phyloP scores from a whole-genome alignment of 2,797 vertebrate species.

The Rhinichthys osculus region DNA sequence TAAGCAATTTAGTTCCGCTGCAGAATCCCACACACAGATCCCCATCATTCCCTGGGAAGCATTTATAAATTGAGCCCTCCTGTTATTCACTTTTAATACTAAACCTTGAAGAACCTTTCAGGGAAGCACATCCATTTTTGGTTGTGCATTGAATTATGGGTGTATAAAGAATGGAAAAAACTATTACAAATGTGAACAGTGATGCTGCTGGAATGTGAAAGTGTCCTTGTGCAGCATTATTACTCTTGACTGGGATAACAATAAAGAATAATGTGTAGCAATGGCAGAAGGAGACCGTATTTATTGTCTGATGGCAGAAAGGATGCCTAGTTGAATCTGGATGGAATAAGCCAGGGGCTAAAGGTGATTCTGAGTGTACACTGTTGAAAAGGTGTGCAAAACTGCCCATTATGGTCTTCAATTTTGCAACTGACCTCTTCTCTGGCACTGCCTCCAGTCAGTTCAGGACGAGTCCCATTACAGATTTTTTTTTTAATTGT shows the following conservation, averaged over 20 bases:
- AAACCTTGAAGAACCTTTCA: conserved; percentile 73
- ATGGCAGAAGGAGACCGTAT: not conserved
- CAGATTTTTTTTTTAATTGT: not conserved
- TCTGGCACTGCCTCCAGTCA: conserved; percentile 6
- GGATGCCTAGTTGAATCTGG: conserved; percentile 16
- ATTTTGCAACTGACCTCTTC: not conserved
- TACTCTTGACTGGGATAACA: conserved; percentile 14
- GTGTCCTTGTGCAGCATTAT: conserved; percentile 9
- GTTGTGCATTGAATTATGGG: conserved; percentile 18
- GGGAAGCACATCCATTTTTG: conserved; percentile 35
- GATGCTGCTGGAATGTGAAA: conserved; percentile 7
- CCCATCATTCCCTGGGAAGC: conserved; percentile 66
- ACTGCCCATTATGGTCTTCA: not conserved
- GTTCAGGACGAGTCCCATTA: not conserved
- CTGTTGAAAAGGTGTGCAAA: conserved; percentile 15
- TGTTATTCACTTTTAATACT: conserved; percentile 71
- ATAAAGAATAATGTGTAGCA: conserved; percentile 9
- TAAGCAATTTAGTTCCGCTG: conserved; percentile 31
- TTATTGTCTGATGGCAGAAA: not conserved
- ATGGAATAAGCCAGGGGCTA: conserved; percentile 2
- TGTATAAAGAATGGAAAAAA: not conserved
- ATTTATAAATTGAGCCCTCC: conserved; percentile 74
- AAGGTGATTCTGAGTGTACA: conserved; percentile 14
- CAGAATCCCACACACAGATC: conserved; percentile 26
- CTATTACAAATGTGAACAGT: conserved; percentile 1